phyloP scores from a whole-genome alignment of 2,113 vertebrate species.

The Ochotona princeps region DNA sequence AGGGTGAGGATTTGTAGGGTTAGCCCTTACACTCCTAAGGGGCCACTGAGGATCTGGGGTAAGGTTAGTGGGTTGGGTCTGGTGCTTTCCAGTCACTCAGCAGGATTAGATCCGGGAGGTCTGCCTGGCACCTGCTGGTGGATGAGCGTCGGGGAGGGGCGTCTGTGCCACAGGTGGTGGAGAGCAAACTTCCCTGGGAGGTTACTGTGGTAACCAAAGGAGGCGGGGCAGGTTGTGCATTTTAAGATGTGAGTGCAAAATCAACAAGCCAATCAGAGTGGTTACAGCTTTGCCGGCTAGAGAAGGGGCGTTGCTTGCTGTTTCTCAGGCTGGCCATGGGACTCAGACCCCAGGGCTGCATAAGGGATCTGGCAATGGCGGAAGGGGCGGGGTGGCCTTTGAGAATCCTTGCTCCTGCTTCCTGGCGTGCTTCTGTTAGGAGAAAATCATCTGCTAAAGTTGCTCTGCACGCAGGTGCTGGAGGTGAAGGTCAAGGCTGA shows the following conservation, averaged over 20 bases:
- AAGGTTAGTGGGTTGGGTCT: background rate
- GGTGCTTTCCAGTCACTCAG: background rate
- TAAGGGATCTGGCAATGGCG: background rate
- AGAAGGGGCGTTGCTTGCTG: background rate
- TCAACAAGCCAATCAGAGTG: slow-evolving; percentile 70
- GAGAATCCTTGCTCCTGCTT: background rate
- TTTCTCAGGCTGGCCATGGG: background rate
- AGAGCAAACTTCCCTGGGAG: slow-evolving; percentile 21
- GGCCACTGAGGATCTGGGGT: background rate
- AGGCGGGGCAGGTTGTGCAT: slow-evolving; percentile 64
- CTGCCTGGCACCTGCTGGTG: background rate
- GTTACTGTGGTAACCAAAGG: slow-evolving; percentile 16
- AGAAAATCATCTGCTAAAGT: background rate
- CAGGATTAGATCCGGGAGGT: background rate
- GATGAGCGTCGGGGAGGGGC: no score
- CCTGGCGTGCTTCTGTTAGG: background rate
- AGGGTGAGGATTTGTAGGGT: background rate
- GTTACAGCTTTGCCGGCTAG: slow-evolving; percentile 45
- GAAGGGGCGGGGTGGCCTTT: background rate
- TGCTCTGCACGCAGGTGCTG: background rate
- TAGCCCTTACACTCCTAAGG: no score
- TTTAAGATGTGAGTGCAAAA: slow-evolving; percentile 73
- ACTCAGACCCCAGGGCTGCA: background rate
- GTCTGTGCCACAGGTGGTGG: background rate
- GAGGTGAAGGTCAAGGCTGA: background rate